Evolutionary conservation across 2,888 invertebrate genomes (phyloP).

Genomic region (Conomelus anceps): DNA sequence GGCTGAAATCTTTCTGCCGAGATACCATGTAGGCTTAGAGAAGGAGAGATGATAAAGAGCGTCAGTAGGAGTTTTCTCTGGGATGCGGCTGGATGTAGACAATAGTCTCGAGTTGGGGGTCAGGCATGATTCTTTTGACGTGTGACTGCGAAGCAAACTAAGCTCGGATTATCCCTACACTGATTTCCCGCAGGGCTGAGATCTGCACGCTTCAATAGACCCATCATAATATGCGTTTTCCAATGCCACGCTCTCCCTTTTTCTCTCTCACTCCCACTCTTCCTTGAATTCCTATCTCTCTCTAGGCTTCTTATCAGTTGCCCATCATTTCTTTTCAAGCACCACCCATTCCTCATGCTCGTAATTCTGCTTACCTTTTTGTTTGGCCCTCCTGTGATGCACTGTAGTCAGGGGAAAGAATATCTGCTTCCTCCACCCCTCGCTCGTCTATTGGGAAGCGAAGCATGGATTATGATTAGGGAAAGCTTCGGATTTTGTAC

Average conservation of each 20-base stretch:
- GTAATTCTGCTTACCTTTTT: neutral
- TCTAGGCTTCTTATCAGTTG: neutral
- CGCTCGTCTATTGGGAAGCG: neutral
- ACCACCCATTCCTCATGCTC: neutral
- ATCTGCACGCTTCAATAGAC: constrained; percentile 5
- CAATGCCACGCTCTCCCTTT: neutral
- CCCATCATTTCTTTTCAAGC: neutral
- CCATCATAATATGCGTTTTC: constrained; percentile 5
- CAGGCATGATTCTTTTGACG: neutral
- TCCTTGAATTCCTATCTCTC: neutral
- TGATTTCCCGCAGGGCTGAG: constrained; percentile 8
- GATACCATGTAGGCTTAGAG: neutral
- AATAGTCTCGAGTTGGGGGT: neutral
- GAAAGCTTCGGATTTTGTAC: neutral
- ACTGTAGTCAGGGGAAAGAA: neutral
- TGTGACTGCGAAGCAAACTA: neutral
- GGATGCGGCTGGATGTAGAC: neutral
- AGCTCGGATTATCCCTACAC: neutral
- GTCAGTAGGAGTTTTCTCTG: neutral
- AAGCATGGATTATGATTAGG: neutral
- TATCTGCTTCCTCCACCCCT: neutral
- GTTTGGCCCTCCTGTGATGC: neutral
- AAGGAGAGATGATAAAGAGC: neutral
- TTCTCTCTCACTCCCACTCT: neutral
- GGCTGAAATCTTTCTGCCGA: neutral